Conservation (phyloP, 2,797 vertebrate species). For the Chrysocyon brachyurus region DNA sequence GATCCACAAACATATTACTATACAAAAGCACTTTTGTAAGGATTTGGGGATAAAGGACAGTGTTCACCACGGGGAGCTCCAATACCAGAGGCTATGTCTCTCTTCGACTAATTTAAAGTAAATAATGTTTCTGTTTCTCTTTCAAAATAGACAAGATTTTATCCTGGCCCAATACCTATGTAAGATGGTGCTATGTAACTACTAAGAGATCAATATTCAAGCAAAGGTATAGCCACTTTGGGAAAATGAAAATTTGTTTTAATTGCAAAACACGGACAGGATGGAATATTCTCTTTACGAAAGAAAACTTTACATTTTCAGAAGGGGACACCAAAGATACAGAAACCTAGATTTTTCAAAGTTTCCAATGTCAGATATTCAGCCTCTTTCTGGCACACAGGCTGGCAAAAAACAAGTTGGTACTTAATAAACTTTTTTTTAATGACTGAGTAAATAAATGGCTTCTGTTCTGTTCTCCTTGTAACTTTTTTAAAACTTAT, state of each 20-base stretch:
- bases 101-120: conserved; percentile 8
- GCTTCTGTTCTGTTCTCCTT: not conserved
- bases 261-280: not conserved
- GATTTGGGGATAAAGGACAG: not conserved
- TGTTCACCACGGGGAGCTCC: not conserved
- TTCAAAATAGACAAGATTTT: conserved; percentile 51
- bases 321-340: not conserved
- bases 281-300: conserved; percentile 4
- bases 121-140: conserved; percentile 45
- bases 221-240: not conserved
- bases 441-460: not conserved
- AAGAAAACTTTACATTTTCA: conserved; percentile 44
- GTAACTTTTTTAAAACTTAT: not conserved
- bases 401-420: not conserved
- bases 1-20: conserved; percentile 15
- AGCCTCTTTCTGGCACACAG: not conserved
- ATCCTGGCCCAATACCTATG: not conserved
- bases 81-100: not conserved
- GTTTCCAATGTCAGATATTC: conserved; percentile 23
- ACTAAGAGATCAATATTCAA: not conserved
- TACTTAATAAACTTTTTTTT: not conserved
- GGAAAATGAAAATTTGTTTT: conserved; percentile 23
- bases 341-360: conserved; percentile 30
- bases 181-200: not conserved
- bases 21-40: conserved; percentile 27